Evolutionary conservation across 2,888 invertebrate species (phyloP).

Genomic region (Leptinotarsa rubiginosa): DNA sequence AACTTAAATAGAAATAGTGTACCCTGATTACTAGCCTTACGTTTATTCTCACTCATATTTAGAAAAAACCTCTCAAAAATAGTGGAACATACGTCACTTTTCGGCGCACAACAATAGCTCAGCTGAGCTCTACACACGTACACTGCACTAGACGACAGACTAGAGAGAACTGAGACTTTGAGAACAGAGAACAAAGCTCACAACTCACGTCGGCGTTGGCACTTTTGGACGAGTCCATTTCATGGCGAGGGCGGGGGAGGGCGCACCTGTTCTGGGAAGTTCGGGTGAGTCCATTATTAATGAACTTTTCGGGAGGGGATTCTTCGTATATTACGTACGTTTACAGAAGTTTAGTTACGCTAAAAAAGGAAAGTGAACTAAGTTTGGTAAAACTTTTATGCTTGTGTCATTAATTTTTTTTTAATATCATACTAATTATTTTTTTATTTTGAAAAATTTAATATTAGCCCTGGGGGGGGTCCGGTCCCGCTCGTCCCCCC

Average conservation of each 20-base stretch:
- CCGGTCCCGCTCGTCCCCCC: too few species aligned
- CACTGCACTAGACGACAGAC: background rate
- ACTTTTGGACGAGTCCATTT: slow-evolving; percentile 1
- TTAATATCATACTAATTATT: too few species aligned
- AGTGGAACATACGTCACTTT: background rate
- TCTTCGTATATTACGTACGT: too few species aligned
- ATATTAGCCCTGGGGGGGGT: too few species aligned
- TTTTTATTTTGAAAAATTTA: too few species aligned
- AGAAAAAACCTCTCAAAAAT: background rate
- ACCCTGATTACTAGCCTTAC: background rate
- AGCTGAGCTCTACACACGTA: background rate
- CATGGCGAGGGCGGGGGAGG: background rate
- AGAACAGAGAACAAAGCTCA: background rate
- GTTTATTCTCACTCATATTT: slow-evolving; percentile 7
- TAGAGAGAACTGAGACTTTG: background rate
- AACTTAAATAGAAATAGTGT: background rate
- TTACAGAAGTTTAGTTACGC: too few species aligned
- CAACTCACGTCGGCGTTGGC: background rate
- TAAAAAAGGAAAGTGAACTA: too few species aligned
- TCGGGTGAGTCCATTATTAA: too few species aligned
- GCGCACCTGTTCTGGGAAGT: too few species aligned
- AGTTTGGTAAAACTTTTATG: too few species aligned
- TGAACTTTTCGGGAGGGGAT: too few species aligned
- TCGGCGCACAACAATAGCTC: slow-evolving; percentile 6
- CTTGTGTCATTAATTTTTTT: too few species aligned